Conservation (phyloP, 2,797 vertebrate species). For the Thaleichthys pacificus region DNA sequence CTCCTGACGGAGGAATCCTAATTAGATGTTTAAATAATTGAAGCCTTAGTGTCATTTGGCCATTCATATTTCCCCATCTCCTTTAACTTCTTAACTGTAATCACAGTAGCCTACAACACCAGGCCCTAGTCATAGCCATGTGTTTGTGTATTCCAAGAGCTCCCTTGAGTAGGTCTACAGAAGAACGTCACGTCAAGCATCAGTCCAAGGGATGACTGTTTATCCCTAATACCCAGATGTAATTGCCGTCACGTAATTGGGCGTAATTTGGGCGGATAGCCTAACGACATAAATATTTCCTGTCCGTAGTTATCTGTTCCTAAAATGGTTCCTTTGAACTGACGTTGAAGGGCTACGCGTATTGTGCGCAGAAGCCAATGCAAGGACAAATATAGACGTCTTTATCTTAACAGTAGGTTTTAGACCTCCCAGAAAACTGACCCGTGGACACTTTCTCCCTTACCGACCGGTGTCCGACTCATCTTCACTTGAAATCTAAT, state of each 20-base stretch:
- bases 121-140: too few species aligned
- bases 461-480: slow-evolving; percentile 11
- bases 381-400: slow-evolving; percentile 29
- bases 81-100: too few species aligned
- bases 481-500: slow-evolving; percentile 33
- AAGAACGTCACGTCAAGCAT: background rate
- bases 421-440: slow-evolving; percentile 1
- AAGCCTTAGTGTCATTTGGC: too few species aligned
- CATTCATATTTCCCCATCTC: too few species aligned
- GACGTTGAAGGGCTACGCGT: slow-evolving; percentile 30
- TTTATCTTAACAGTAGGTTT: background rate
- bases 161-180: background rate
- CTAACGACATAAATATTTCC: slow-evolving; percentile 61
- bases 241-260: slow-evolving; percentile 54
- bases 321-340: slow-evolving; percentile 60
- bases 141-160: too few species aligned
- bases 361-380: background rate
- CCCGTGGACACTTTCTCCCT: slow-evolving; percentile 25
- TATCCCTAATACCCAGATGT: slow-evolving; percentile 50
- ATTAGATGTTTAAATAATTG: too few species aligned
- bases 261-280: slow-evolving; percentile 27
- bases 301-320: slow-evolving; percentile 59
- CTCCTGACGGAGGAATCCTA: too few species aligned
- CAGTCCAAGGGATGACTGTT: slow-evolving; percentile 37
- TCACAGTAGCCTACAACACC: too few species aligned